phyloP scores from a whole-genome alignment of 2,888 invertebrate genomes.

The Miltochrista miniata region DNA sequence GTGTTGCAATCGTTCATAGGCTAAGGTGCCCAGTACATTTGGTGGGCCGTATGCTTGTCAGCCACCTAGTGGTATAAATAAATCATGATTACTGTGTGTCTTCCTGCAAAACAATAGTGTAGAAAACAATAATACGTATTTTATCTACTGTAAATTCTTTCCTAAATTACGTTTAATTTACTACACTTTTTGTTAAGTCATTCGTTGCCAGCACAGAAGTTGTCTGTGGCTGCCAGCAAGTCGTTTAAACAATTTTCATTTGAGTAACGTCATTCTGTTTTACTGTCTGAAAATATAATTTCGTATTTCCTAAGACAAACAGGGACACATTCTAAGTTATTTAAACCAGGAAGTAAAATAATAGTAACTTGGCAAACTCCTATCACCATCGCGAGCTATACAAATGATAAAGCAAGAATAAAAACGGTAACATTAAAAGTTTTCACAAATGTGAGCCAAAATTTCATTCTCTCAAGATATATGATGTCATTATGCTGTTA shows the following conservation, averaged over 20 bases:
- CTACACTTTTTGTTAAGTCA: background rate
- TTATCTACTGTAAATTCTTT: too few species aligned
- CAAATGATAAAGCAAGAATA: constrained; percentile 25
- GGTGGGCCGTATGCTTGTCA: too few species aligned
- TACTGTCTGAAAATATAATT: background rate
- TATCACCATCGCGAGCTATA: constrained; percentile 9
- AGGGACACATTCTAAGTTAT: constrained; percentile 3
- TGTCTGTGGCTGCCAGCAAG: too few species aligned
- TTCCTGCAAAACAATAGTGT: too few species aligned
- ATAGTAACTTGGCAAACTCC: constrained; percentile 18
- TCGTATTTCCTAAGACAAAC: background rate
- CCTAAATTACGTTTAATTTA: background rate
- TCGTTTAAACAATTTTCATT: background rate
- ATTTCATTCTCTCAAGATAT: constrained; percentile 38
- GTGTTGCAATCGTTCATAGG: too few species aligned
- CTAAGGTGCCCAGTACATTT: too few species aligned
- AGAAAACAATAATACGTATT: too few species aligned
- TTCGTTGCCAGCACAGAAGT: too few species aligned
- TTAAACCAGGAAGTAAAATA: background rate
- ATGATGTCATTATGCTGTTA: constrained; percentile 42
- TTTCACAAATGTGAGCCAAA: constrained; percentile 44
- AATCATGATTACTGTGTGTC: too few species aligned
- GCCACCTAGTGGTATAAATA: too few species aligned
- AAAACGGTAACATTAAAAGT: constrained; percentile 30
- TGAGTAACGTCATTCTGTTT: background rate